These are phyloP conservation scores for Chrysoperla carnea DNA, from an alignment of 1,140 invertebrate species.

Conservation along the genomic window DNA sequence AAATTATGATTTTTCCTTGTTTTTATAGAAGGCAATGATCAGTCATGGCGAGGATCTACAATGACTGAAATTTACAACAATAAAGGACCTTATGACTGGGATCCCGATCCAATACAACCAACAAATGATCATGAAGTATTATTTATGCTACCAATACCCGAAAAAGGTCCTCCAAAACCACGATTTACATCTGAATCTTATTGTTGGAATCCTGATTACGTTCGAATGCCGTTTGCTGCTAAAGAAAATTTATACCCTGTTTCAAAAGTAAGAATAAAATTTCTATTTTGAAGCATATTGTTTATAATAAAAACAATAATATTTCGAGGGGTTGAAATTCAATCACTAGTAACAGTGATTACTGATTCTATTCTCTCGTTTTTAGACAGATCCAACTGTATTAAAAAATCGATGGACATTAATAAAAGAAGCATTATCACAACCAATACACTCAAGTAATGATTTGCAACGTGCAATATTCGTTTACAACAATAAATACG, in stretches of 20 bases:
- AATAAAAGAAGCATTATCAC: conserved; percentile 46
- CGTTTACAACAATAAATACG: conserved; percentile 57
- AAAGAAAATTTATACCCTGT: conserved; percentile 54
- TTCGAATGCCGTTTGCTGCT: conserved; percentile 65
- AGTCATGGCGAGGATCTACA: conserved; percentile 18
- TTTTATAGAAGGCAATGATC: too few relatives aligned
- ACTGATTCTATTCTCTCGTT: too few relatives aligned
- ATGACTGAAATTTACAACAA: conserved; percentile 21
- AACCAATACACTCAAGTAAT: conserved; percentile 41
- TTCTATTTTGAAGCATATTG: too few relatives aligned
- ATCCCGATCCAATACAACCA: conserved; percentile 10
- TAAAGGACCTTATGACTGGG: conserved; percentile 19
- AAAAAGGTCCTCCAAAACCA: conserved; percentile 38
- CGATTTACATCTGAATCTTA: conserved; percentile 32
- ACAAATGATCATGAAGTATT: conserved; percentile 29
- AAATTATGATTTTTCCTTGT: too few relatives aligned
- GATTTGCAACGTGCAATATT: conserved; percentile 58
- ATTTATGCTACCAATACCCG: conserved; percentile 28
- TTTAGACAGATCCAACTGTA: background rate
- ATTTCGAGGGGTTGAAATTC: too few relatives aligned
- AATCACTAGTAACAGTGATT: too few relatives aligned
- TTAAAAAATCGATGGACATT: conserved; percentile 57
- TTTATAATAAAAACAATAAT: too few relatives aligned
- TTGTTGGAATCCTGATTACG: conserved; percentile 64
- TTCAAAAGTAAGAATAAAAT: conserved; percentile 27